Evolutionary conservation across 2,888 invertebrate species (phyloP), one percentile per base, ranked within the genome.

Genomic region (Callyntrura guangdongensis): DNA sequence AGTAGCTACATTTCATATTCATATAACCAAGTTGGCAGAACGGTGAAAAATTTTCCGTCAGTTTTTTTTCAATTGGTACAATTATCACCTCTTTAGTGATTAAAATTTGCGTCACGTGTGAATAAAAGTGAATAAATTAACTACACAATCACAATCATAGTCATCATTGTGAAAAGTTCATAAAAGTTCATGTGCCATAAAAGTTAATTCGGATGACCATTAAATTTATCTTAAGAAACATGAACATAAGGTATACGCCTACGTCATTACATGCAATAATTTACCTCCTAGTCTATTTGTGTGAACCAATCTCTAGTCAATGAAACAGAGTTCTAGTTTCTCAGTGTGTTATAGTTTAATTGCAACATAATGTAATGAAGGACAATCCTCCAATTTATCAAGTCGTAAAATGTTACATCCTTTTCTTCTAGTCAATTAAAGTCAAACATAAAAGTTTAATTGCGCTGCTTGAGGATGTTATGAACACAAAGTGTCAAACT

Each of bases 41-140:
- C 36, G 67, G 36, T 4, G n/a, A n/a, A n/a, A n/a, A n/a, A n/a
- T n/a, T 36, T 69, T 45, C 20, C 72, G 20, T 79, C 49, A 47
- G 56, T 36, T n/a, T n/a, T n/a, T n/a, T n/a, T 22, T 64, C 49
- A 69, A 56, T 67, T 81, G 69, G 82, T 81, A 6, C 82, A 88
- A 88, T 88, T 88, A 88, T 56, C 86, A 79, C 86, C 79, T 87
- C 79, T 87, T 67, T 86, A 77, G 64, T 85, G 64, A 49, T 14
- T 22, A 49, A 20, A 47, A 17, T 47, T n/a, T n/a, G n/a, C n/a
- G n/a, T n/a, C n/a, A 47, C 74, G 49, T 74, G 22, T 74, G 49
- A n/a, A 36, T n/a, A n/a, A n/a, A n/a, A 59, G 4, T 20, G 4
- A 69, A 36, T 36, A 17, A 14, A 69, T 69, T 69, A 69, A 69